Evolutionary conservation across 1,140 invertebrate species (phyloP).

Genomic region (Xylocopa sonorina): DNA sequence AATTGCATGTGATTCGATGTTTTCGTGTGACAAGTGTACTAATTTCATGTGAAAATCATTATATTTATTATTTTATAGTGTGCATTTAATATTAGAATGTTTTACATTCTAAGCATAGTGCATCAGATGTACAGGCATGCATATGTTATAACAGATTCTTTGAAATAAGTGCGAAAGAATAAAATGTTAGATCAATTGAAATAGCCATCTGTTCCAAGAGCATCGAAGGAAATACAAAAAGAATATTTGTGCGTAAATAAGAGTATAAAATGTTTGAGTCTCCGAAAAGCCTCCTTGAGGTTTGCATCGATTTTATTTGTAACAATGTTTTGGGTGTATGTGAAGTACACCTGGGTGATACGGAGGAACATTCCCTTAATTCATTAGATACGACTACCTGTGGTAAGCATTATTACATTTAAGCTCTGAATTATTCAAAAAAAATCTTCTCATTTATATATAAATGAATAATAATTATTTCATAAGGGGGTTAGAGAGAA

Average conservation of each 20-base stretch:
- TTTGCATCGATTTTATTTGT: conserved; percentile 88
- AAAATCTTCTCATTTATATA: no score
- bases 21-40: neutral
- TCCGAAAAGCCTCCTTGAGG: conserved; percentile 85
- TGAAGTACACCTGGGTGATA: conserved; percentile 76
- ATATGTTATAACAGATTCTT: conserved; percentile 27
- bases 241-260: conserved; percentile 36
- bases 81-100: conserved; percentile 7
- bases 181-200: conserved; percentile 21
- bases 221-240: conserved; percentile 11
- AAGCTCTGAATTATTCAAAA: neutral
- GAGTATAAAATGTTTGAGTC: conserved; percentile 84
- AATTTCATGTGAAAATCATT: neutral
- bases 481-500: neutral
- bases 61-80: neutral
- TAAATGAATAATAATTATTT: neutral
- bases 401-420: conserved; percentile 46
- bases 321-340: conserved; percentile 86
- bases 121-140: neutral
- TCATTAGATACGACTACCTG: conserved; percentile 42
- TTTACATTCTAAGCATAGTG: neutral
- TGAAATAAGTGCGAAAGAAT: conserved; percentile 20
- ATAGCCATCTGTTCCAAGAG: neutral
- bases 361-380: conserved; percentile 49
- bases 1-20: neutral